These are phyloP conservation scores for Platycheirus albimanus DNA, from an alignment of 2,888 invertebrate species.

Conservation along the genomic window DNA sequence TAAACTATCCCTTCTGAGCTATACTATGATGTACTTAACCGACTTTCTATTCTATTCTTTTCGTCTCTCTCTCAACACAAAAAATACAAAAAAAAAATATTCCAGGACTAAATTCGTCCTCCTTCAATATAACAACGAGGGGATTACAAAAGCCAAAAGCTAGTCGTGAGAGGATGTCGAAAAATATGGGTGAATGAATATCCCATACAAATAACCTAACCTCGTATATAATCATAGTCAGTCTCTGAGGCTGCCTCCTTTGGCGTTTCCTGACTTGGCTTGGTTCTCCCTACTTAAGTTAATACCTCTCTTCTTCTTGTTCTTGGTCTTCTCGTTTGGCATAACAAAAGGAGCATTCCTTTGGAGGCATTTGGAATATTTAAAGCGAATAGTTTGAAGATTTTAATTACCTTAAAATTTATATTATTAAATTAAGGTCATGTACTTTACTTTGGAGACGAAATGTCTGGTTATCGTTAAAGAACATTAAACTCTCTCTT, in stretches of 20 bases:
- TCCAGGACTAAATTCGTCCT: slow-evolving; percentile 28
- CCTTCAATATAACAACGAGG: neutral
- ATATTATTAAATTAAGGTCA: slow-evolving; percentile 47
- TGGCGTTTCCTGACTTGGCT: neutral
- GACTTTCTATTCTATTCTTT: slow-evolving; percentile 44
- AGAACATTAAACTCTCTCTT: slow-evolving; percentile 32
- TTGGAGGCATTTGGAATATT: slow-evolving; percentile 37
- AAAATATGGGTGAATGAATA: slow-evolving; percentile 25
- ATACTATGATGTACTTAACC: slow-evolving; percentile 39
- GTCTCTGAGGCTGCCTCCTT: slow-evolving; percentile 2
- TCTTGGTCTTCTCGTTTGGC: too few relatives aligned
- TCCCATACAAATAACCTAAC: slow-evolving; percentile 31
- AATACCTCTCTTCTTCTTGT: slow-evolving; percentile 5
- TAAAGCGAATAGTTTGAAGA: slow-evolving; percentile 29
- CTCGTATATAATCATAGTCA: slow-evolving; percentile 1
- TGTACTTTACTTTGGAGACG: slow-evolving; percentile 16
- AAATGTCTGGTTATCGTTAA: slow-evolving; percentile 30
- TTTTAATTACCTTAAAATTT: slow-evolving; percentile 56
- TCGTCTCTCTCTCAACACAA: too few relatives aligned
- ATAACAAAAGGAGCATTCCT: slow-evolving; percentile 25
- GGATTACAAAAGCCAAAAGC: slow-evolving; percentile 40
- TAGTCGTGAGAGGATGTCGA: slow-evolving; percentile 7
- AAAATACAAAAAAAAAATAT: slow-evolving; percentile 6
- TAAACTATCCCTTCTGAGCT: slow-evolving; percentile 22
- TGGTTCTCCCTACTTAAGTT: neutral